These are phyloP conservation scores for Suillia variegata DNA, from an alignment of 2,888 invertebrate species.

Conservation along the genomic window DNA sequence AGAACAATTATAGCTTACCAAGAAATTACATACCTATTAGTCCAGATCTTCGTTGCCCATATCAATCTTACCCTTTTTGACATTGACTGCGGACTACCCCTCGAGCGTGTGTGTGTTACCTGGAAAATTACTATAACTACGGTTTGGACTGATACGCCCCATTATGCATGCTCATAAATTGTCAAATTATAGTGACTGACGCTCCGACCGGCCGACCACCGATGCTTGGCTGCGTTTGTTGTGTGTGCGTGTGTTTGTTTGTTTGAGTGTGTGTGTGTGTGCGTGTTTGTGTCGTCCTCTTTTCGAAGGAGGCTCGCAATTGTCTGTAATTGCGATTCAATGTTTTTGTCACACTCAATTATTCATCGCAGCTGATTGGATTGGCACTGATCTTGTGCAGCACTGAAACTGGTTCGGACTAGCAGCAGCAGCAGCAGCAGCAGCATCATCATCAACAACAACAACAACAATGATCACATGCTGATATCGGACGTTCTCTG, in stretches of 20 bases:
- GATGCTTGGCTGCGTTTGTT: no score
- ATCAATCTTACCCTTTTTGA: slow-evolving; percentile 1
- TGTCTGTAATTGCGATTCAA: slow-evolving; percentile 1
- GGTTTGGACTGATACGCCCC: neutral
- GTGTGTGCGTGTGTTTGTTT: no score
- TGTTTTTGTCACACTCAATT: slow-evolving; percentile 1
- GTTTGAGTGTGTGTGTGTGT: no score
- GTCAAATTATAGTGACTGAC: neutral
- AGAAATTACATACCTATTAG: slow-evolving; percentile 3
- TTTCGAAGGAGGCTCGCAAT: neutral
- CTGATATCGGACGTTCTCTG: no score
- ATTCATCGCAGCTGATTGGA: slow-evolving; percentile 3
- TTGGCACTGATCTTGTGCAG: no score
- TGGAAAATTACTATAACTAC: neutral
- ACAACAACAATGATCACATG: no score
- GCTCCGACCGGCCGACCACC: neutral
- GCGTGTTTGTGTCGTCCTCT: no score
- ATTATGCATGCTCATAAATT: slow-evolving; percentile 3
- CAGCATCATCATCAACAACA: no score
- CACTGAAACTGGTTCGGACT: no score
- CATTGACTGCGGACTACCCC: neutral
- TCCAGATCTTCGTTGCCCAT: neutral
- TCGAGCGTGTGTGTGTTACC: neutral
- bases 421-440: no score
- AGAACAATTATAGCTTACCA: neutral